phyloP scores from a whole-genome alignment of 1,140 invertebrate genomes.

The Augochlora pura region DNA sequence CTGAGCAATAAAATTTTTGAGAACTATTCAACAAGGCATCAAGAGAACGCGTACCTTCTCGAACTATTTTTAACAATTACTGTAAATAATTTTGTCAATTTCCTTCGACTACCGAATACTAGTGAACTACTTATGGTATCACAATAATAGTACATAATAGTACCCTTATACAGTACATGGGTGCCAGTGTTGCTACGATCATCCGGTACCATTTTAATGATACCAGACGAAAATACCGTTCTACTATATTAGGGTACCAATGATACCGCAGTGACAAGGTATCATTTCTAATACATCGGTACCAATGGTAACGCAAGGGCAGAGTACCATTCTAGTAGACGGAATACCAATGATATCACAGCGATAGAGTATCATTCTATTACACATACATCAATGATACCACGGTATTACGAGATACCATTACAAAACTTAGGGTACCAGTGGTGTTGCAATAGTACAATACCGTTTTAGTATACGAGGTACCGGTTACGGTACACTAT shows the following conservation, averaged over 20 bases:
- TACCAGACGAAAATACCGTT: neutral
- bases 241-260: neutral
- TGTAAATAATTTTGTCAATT: too few species aligned
- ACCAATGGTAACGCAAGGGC: neutral
- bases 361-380: neutral
- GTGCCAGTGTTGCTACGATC: neutral
- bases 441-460: neutral
- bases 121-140: too few species aligned
- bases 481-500: neutral
- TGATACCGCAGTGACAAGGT: conserved; percentile 1
- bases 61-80: too few species aligned
- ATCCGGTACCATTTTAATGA: neutral
- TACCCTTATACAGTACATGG: too few species aligned
- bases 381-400: neutral
- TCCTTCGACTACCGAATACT: too few species aligned
- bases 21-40: too few species aligned
- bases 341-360: neutral
- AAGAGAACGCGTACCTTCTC: too few species aligned
- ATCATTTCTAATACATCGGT: neutral
- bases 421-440: neutral
- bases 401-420: neutral
- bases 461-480: neutral
- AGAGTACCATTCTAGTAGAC: conserved; percentile 1
- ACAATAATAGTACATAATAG: too few species aligned
- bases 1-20: too few species aligned